Percentiles rank a stretch among this genome's conserved stretches.
Evolutionary conservation across 2,113 vertebrate species (phyloP).

Genomic region (Cynoglossus semilaevis): DNA sequence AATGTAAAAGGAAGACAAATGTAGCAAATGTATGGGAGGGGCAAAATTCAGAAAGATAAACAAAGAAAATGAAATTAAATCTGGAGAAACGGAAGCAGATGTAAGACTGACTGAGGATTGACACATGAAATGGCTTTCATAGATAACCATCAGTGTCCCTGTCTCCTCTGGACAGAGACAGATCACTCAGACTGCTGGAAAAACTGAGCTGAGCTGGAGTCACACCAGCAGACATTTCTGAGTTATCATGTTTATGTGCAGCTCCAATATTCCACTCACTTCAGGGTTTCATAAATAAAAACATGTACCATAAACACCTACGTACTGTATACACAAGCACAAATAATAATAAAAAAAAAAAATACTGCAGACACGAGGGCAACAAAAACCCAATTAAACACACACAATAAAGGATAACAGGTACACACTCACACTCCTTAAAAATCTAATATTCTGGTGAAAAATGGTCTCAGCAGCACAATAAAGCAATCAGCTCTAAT

Average conservation of each 20-base stretch:
- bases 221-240: slow-evolving; percentile 32
- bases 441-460: slow-evolving; percentile 59
- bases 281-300: slow-evolving; percentile 54
- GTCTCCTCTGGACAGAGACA: slow-evolving; percentile 34
- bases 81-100: slow-evolving; percentile 25
- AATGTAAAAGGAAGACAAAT: neutral
- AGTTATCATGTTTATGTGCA: slow-evolving; percentile 55
- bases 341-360: neutral
- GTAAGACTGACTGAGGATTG: slow-evolving; percentile 19
- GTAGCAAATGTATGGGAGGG: neutral
- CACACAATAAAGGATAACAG: slow-evolving; percentile 11
- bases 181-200: slow-evolving; percentile 27
- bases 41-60: neutral
- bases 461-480: slow-evolving; percentile 53
- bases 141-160: slow-evolving; percentile 37
- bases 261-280: slow-evolving; percentile 38
- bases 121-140: slow-evolving; percentile 17
- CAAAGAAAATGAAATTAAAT: slow-evolving; percentile 13
- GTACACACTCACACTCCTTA: slow-evolving; percentile 27
- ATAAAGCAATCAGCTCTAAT: slow-evolving; percentile 49
- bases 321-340: slow-evolving; percentile 12
- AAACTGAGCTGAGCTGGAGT: slow-evolving; percentile 13
- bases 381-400: neutral
- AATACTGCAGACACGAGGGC: neutral
- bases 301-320: slow-evolving; percentile 20